Evolutionary conservation across 2,113 vertebrate genomes (phyloP).

Genomic region (Psittacula cyanocephala): DNA sequence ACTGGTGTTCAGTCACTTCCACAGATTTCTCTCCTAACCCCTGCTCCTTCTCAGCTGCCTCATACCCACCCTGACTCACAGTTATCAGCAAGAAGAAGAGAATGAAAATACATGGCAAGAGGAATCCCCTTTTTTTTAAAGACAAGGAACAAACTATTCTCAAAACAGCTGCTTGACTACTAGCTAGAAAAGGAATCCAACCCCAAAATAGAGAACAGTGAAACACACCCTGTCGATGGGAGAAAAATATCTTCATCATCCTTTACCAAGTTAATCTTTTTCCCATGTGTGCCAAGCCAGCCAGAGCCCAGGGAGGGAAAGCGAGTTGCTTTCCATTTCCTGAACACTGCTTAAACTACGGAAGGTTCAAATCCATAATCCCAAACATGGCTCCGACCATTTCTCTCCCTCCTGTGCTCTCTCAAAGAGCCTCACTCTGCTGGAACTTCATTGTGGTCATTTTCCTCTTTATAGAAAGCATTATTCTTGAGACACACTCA

Average conservation of each 20-base stretch:
- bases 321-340: not conserved
- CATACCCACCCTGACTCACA: not conserved
- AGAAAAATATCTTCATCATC: not conserved
- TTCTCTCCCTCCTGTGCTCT: not conserved
- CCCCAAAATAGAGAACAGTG: not conserved
- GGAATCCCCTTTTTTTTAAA: not conserved
- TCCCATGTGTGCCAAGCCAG: not conserved
- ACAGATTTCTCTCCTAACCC: not conserved
- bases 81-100: not conserved
- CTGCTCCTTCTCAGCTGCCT: not conserved
- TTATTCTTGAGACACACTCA: not conserved
- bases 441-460: not conserved
- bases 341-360: not conserved
- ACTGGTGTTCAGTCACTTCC: fast-evolving
- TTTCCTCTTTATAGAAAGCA: not conserved
- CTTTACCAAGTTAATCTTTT: not conserved
- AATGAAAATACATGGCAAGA: not conserved
- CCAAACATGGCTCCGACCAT: not conserved
- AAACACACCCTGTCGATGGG: not conserved
- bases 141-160: not conserved
- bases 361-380: not conserved
- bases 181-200: not conserved
- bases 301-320: not conserved
- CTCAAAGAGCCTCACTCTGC: not conserved
- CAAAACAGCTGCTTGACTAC: not conserved